Conservation (phyloP, 2,113 vertebrate genomes). For the Jaculus jaculus region DNA sequence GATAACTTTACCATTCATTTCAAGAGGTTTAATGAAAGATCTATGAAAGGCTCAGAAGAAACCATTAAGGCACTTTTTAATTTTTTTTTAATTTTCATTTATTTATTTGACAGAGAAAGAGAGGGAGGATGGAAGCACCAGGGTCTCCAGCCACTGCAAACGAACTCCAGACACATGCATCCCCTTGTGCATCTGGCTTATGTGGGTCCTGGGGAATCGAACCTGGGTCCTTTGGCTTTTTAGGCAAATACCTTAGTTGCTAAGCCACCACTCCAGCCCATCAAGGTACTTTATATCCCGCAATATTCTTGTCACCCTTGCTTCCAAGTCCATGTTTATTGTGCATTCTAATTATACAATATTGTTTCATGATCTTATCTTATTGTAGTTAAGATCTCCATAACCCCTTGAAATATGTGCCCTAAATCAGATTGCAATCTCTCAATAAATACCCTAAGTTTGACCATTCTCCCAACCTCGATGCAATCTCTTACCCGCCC, state of each 20-base stretch:
- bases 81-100: too few relatives aligned
- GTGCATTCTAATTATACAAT: background rate
- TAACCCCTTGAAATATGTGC: background rate
- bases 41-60: background rate
- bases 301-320: background rate
- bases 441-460: background rate
- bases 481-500: background rate
- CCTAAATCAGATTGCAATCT: background rate
- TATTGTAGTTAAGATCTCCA: background rate
- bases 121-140: too few relatives aligned
- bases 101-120: too few relatives aligned
- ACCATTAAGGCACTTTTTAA: background rate
- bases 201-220: too few relatives aligned
- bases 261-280: too few relatives aligned
- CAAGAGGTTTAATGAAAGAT: background rate
- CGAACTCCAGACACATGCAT: too few relatives aligned
- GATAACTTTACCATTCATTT: background rate
- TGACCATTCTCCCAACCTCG: background rate
- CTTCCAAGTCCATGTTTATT: background rate
- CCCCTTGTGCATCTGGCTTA: too few relatives aligned
- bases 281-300: background rate
- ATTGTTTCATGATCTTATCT: background rate
- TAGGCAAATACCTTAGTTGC: too few relatives aligned
- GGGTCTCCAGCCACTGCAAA: too few relatives aligned
- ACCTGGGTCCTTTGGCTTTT: too few relatives aligned